A percentile compares a stretch with the other conserved stretches of the same genome.
These are phyloP conservation scores for Cetonia aurata DNA, from an alignment of 2,888 invertebrate species.

Conservation along the genomic window DNA sequence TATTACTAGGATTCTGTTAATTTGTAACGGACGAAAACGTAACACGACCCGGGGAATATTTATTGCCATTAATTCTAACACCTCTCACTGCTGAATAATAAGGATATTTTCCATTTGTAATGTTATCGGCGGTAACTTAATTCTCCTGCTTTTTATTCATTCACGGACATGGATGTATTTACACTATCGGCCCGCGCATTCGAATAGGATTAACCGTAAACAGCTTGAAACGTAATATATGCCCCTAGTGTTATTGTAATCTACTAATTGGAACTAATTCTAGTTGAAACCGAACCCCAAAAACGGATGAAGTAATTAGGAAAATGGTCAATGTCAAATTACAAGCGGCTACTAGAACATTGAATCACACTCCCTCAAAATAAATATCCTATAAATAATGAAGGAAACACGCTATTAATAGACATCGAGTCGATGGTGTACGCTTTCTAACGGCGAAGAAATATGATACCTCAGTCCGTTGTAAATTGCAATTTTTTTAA, in stretches of 20 bases:
- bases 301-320: conserved; percentile 13
- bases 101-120: no score
- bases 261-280: conserved; percentile 29
- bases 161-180: no score
- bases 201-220: no score
- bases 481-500: no score
- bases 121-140: no score
- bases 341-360: conserved; percentile 6
- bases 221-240: not conserved
- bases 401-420: conserved; percentile 31
- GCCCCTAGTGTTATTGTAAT: conserved; percentile 17
- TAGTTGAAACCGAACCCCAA: conserved; percentile 7
- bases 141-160: no score
- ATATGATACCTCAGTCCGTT: no score
- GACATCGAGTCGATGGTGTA: not conserved
- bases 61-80: not conserved
- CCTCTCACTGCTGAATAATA: no score
- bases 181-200: no score
- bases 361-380: conserved; percentile 23
- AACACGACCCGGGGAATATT: conserved; percentile 3
- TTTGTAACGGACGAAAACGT: conserved; percentile 14
- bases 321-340: conserved; percentile 27
- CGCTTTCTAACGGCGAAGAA: no score
- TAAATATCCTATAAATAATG: conserved; percentile 29
- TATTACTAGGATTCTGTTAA: conserved; percentile 20